phyloP scores from a whole-genome alignment of 2,797 vertebrate species.

The Lithobates sylvaticus region DNA sequence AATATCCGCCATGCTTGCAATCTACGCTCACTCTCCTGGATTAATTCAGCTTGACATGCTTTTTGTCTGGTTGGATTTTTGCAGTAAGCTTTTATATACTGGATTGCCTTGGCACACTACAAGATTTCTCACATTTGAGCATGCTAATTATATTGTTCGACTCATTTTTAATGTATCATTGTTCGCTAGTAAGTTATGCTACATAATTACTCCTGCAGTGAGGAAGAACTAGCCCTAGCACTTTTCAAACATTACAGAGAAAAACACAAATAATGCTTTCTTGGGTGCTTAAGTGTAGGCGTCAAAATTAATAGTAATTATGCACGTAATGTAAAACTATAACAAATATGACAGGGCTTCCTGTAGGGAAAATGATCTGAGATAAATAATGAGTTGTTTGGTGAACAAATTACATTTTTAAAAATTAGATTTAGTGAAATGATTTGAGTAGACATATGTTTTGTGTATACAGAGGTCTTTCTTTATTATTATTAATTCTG shows the following conservation, averaged over 20 bases:
- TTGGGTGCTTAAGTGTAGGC: slow-evolving; percentile 51
- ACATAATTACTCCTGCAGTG: slow-evolving; percentile 60
- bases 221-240: slow-evolving; percentile 50
- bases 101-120: slow-evolving; percentile 26
- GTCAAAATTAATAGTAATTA: slow-evolving; percentile 59
- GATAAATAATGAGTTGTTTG: slow-evolving; percentile 57
- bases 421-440: slow-evolving; percentile 32
- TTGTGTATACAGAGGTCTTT: not conserved
- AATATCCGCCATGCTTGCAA: slow-evolving; percentile 20
- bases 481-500: not conserved
- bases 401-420: slow-evolving; percentile 43
- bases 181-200: slow-evolving; percentile 55
- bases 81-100: slow-evolving; percentile 12
- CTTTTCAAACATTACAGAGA: slow-evolving; percentile 53
- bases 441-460: not conserved
- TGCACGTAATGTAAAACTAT: slow-evolving; percentile 50
- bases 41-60: slow-evolving; percentile 46
- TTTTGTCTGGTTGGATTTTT: slow-evolving; percentile 43
- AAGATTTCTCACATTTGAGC: slow-evolving; percentile 44
- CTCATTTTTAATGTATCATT: slow-evolving; percentile 59
- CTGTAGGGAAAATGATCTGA: slow-evolving; percentile 44
- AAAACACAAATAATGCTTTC: slow-evolving; percentile 55
- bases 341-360: slow-evolving; percentile 57
- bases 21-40: slow-evolving; percentile 29
- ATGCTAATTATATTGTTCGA: slow-evolving; percentile 57